Evolutionary conservation across 2,888 invertebrate genomes (phyloP).

Genomic region (Eupithecia inturbata): DNA sequence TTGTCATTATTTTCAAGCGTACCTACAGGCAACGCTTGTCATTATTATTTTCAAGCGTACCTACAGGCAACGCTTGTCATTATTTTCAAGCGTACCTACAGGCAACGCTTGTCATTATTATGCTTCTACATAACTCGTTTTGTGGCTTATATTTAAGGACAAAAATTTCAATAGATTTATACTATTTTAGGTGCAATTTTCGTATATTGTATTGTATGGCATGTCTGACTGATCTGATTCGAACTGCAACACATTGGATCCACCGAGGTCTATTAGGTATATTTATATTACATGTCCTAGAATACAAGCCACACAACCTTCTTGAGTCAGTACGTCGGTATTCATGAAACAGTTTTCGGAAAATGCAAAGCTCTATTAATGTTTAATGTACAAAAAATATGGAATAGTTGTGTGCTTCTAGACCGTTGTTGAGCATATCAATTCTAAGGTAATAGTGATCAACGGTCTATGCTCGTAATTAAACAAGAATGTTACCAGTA

Average conservation of each 20-base stretch:
- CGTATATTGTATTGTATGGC: no score
- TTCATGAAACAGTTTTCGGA: neutral
- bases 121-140: neutral
- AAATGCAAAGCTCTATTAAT: neutral
- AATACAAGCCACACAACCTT: neutral
- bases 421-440: neutral
- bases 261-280: neutral
- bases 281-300: neutral
- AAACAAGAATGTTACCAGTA: neutral
- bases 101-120: neutral
- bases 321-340: neutral
- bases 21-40: neutral
- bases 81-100: neutral
- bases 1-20: neutral
- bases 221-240: neutral
- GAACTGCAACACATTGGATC: neutral
- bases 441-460: neutral
- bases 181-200: neutral
- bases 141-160: neutral
- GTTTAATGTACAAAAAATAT: neutral
- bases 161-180: neutral
- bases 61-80: no score
- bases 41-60: neutral
- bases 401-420: neutral
- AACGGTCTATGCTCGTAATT: neutral